These are phyloP conservation scores for Theropithecus gelada DNA, from an alignment of 2,113 vertebrate species.

Conservation along the genomic window DNA sequence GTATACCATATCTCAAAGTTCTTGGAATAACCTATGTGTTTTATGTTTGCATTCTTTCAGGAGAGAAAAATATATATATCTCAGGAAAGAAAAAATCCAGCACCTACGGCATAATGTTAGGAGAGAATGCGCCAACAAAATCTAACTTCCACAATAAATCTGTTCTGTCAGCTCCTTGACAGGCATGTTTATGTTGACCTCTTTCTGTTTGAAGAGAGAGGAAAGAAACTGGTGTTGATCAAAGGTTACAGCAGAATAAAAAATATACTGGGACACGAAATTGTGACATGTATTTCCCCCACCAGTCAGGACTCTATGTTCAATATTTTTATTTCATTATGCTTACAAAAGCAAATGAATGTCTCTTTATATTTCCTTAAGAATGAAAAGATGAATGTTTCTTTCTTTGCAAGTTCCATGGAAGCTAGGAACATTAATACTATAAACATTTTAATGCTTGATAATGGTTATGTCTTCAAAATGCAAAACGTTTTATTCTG, in stretches of 20 bases:
- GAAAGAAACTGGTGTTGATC: conserved; percentile 68
- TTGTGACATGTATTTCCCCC: neutral
- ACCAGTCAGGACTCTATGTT: neutral
- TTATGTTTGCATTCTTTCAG: conserved; percentile 66
- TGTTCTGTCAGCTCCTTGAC: conserved; percentile 79
- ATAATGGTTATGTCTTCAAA: neutral
- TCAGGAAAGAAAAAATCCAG: conserved; percentile 58
- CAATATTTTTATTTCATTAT: conserved; percentile 44
- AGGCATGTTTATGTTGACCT: conserved; percentile 74
- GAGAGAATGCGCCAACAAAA: conserved; percentile 56
- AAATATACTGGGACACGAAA: conserved; percentile 74
- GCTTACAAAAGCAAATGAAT: conserved; percentile 41
- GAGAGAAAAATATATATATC: conserved; percentile 62
- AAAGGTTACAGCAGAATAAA: conserved; percentile 69
- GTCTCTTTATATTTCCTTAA: conserved; percentile 30
- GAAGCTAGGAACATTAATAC: neutral
- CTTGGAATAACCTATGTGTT: conserved; percentile 62
- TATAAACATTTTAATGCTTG: neutral
- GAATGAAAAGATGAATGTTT: neutral
- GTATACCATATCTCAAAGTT: conserved; percentile 44
- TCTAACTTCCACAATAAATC: conserved; percentile 78
- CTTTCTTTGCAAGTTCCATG: conserved; percentile 14
- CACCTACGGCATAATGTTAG: conserved; percentile 73
- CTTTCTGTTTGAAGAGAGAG: conserved; percentile 60
- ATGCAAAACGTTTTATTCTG: neutral